Conservation (phyloP, 2,888 invertebrate species). For the Elegia similella region DNA sequence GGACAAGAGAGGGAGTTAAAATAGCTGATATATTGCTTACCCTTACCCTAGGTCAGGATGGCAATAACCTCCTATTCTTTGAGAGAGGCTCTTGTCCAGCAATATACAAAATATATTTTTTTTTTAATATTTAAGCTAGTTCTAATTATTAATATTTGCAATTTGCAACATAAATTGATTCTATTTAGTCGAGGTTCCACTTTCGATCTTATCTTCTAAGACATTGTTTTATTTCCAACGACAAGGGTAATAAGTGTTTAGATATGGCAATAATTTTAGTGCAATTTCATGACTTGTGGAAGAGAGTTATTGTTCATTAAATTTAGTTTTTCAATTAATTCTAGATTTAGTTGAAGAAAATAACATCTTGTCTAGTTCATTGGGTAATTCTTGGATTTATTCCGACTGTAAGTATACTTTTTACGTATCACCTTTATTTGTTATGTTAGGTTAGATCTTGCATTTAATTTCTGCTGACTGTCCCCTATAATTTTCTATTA, state of each 20-base stretch:
- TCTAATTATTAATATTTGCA: too few relatives aligned
- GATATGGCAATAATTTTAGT: slow-evolving; percentile 14
- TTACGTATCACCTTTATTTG: slow-evolving; percentile 37
- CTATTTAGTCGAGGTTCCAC: too few relatives aligned
- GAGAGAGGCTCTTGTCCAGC: too few relatives aligned
- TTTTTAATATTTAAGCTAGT: too few relatives aligned
- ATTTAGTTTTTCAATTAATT: not conserved
- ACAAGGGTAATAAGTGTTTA: not conserved
- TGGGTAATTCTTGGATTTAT: slow-evolving; percentile 31
- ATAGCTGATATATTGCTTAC: too few relatives aligned
- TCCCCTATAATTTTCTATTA: slow-evolving; percentile 57
- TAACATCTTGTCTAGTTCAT: slow-evolving; percentile 20
- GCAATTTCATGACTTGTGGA: slow-evolving; percentile 30
- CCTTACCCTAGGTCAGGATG: too few relatives aligned
- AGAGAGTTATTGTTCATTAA: slow-evolving; percentile 22
- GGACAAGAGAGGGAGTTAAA: too few relatives aligned
- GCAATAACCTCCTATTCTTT: too few relatives aligned
- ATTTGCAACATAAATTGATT: too few relatives aligned
- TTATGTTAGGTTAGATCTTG: slow-evolving; percentile 74
- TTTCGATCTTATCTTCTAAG: too few relatives aligned
- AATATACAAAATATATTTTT: too few relatives aligned
- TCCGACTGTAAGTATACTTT: slow-evolving; percentile 56
- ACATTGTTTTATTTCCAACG: too few relatives aligned
- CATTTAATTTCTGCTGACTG: slow-evolving; percentile 69
- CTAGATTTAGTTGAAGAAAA: not conserved